Evolutionary conservation across 1,140 invertebrate genomes (phyloP).

Genomic region (Teleogryllus occipitalis): DNA sequence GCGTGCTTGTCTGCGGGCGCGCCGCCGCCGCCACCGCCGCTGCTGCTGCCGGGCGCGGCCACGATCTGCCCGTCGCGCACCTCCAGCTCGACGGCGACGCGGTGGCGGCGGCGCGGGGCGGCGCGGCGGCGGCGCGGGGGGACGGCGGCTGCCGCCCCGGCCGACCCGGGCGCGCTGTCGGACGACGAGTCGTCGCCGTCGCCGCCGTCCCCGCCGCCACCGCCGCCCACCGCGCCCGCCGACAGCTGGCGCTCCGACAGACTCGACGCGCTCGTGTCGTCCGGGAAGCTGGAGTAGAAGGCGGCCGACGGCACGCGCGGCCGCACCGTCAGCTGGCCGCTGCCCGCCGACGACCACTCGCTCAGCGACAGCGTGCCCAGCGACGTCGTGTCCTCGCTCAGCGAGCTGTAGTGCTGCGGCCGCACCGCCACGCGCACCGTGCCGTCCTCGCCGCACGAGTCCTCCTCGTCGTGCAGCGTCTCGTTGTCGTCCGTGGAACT

Average conservation of each 20-base stretch:
- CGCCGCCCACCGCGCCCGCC: constrained; percentile 45
- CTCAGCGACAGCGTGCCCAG: constrained; percentile 17
- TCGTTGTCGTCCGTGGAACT: constrained; percentile 30
- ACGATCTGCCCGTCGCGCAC: constrained; percentile 34
- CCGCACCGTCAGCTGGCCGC: constrained; percentile 12
- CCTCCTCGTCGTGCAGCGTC: constrained; percentile 42
- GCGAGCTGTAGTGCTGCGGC: constrained; percentile 29
- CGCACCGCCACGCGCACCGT: constrained; percentile 67
- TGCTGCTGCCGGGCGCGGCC: constrained; percentile 8
- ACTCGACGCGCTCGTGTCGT: background rate
- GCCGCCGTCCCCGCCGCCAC: constrained; percentile 31
- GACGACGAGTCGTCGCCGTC: constrained; percentile 31
- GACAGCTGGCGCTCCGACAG: background rate
- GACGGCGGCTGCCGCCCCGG: constrained; percentile 29
- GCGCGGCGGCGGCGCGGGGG: constrained; percentile 30
- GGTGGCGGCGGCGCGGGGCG: constrained; percentile 33
- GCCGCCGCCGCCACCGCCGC: too few relatives aligned
- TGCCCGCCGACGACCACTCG: constrained; percentile 18
- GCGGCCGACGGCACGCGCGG: constrained; percentile 9
- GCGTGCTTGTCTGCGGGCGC: too few relatives aligned
- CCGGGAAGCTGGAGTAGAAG: background rate
- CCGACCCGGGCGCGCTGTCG: constrained; percentile 25
- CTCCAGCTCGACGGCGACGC: constrained; percentile 38
- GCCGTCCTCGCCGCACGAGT: constrained; percentile 43
- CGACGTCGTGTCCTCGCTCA: constrained; percentile 23